phyloP scores from a whole-genome alignment of 2,113 vertebrate genomes.

The Campylorhamphus procurvoides region DNA sequence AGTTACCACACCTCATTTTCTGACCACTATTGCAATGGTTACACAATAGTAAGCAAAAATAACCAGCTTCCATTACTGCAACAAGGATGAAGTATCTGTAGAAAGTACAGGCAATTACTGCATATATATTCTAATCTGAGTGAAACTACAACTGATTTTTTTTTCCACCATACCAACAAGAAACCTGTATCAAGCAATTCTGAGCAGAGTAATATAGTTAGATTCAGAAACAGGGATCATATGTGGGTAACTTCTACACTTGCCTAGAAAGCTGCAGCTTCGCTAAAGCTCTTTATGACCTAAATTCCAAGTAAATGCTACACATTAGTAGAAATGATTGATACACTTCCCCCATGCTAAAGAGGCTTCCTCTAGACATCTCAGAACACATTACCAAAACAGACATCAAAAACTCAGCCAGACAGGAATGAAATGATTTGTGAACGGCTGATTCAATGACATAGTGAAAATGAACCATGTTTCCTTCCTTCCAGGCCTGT shows the following conservation, averaged over 20 bases:
- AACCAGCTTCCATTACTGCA: neutral
- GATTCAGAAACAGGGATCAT: neutral
- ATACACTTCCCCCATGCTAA: neutral
- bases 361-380: neutral
- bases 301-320: neutral
- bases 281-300: neutral
- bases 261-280: neutral
- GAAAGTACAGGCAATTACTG: neutral
- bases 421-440: neutral
- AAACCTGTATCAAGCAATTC: neutral
- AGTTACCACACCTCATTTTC: neutral
- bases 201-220: neutral
- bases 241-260: neutral
- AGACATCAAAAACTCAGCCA: neutral
- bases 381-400: neutral
- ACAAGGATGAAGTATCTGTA: neutral
- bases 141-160: neutral
- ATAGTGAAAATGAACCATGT: neutral
- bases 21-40: neutral
- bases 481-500: neutral
- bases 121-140: neutral
- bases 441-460: neutral
- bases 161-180: neutral
- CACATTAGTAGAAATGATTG: neutral
- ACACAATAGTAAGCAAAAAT: neutral